Evolutionary conservation across 35 echinoderm and acorn worm species (phyloP).

Genomic region (Amphiura filiformis): DNA sequence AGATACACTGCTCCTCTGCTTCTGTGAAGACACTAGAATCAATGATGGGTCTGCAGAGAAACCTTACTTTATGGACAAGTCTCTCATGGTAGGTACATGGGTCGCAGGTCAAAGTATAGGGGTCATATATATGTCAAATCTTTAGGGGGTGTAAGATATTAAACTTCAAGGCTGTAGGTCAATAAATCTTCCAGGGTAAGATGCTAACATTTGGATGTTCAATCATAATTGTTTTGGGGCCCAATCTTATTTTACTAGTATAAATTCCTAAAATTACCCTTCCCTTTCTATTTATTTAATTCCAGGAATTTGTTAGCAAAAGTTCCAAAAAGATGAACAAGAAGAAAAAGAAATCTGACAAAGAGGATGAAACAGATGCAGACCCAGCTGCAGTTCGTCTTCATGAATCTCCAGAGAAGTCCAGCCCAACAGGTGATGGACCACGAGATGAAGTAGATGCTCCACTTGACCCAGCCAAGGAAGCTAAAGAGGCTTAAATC

Average conservation of each 20-base stretch:
- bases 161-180: no score
- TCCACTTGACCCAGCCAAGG: neutral
- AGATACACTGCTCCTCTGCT: slow-evolving; percentile 88
- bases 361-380: neutral
- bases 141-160: no score
- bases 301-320: neutral
- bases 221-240: no score
- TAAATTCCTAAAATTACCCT: no score
- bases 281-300: no score
- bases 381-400: neutral
- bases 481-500: neutral
- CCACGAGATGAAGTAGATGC: neutral
- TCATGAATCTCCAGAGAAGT: neutral
- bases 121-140: no score
- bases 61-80: slow-evolving; percentile 88
- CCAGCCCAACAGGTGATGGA: neutral
- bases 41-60: slow-evolving; percentile 94
- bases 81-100: slow-evolving; percentile 64
- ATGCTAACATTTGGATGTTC: no score
- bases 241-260: no score
- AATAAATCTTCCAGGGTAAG: no score
- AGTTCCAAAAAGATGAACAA: slow-evolving; percentile 4
- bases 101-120: no score
- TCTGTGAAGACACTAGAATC: slow-evolving; percentile 91
- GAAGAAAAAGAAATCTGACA: neutral